Percentiles rank a stretch among this genome's conserved stretches.
phyloP scores from a whole-genome alignment of 2,888 invertebrate species.

The Mythimna pallens region DNA sequence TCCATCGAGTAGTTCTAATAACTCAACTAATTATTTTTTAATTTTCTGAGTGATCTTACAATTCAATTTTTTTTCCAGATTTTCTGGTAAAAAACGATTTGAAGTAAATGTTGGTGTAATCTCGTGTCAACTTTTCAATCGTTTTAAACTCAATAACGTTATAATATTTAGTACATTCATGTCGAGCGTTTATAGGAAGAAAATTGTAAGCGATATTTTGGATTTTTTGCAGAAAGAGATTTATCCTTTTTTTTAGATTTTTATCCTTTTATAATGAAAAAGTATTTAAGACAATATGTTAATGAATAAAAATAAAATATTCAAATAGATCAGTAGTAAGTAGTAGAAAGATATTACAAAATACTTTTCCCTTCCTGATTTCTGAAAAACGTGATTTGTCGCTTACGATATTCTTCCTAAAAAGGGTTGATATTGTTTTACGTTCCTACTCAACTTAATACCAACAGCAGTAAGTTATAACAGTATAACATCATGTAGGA shows the following conservation, averaged over 20 bases:
- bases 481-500: constrained; percentile 47
- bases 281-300: too few relatives aligned
- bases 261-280: too few relatives aligned
- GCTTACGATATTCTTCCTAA: too few relatives aligned
- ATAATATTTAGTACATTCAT: not conserved
- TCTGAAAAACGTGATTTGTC: too few relatives aligned
- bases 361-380: too few relatives aligned
- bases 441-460: constrained; percentile 13
- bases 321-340: too few relatives aligned
- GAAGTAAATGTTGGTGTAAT: not conserved
- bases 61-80: not conserved
- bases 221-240: too few relatives aligned
- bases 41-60: not conserved
- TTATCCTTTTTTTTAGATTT: too few relatives aligned
- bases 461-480: constrained; percentile 30
- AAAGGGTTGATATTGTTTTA: not conserved
- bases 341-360: too few relatives aligned
- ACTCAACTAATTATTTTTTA: constrained; percentile 4
- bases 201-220: too few relatives aligned
- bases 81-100: constrained; percentile 6
- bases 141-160: not conserved
- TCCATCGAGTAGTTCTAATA: constrained; percentile 48
- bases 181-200: too few relatives aligned
- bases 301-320: too few relatives aligned
- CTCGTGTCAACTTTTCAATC: not conserved